Conservation (phyloP, 1,140 invertebrate species). For the Cotesia typhae region DNA sequence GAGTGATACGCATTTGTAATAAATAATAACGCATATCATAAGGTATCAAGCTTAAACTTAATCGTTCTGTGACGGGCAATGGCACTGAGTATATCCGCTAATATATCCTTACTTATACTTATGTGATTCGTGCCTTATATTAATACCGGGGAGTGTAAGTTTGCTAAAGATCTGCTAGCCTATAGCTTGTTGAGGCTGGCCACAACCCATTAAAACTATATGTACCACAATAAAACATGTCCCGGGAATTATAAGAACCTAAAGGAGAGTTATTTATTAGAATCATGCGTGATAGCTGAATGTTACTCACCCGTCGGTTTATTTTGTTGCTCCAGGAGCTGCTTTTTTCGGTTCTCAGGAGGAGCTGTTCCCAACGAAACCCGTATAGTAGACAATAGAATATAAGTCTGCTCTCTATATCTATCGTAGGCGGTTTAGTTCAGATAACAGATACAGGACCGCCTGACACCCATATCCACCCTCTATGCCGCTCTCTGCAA, state of each 20-base stretch:
- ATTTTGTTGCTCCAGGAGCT: background rate
- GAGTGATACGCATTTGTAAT: conserved; percentile 35
- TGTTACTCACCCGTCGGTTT: background rate
- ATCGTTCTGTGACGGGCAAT: conserved; percentile 31
- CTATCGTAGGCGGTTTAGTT: conserved; percentile 49
- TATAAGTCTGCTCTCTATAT: conserved; percentile 44
- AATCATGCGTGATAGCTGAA: conserved; percentile 26
- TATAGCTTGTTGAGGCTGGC: too few relatives aligned
- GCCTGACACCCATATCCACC: conserved; percentile 56
- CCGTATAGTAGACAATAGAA: conserved; percentile 46
- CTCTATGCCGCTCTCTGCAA: conserved; percentile 48
- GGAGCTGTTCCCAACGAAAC: too few relatives aligned
- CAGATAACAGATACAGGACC: conserved; percentile 48
- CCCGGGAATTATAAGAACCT: conserved; percentile 4
- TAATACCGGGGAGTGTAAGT: too few relatives aligned
- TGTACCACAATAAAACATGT: conserved; percentile 15
- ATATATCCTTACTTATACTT: conserved; percentile 11
- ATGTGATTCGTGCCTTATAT: background rate
- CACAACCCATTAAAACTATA: background rate
- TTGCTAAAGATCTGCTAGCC: background rate
- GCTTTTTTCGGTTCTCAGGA: background rate
- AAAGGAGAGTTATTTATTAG: conserved; percentile 30
- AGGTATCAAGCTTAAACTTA: conserved; percentile 32
- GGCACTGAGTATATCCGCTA: conserved; percentile 5
- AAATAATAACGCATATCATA: conserved; percentile 27